phyloP scores from a whole-genome alignment of 2,113 vertebrate species.

The Bucco capensis region DNA sequence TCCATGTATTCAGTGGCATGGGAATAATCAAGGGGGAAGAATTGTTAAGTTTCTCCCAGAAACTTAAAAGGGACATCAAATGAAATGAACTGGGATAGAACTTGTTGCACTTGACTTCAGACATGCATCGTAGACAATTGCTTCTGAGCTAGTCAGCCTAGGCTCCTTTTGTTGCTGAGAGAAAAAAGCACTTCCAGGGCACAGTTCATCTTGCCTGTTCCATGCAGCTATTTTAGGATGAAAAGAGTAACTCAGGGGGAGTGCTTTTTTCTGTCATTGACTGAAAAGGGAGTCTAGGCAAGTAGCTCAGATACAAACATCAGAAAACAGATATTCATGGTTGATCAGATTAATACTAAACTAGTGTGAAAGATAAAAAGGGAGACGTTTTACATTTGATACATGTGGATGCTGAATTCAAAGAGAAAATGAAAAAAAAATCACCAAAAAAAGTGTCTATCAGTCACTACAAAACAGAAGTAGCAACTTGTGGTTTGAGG shows the following conservation, averaged over 20 bases:
- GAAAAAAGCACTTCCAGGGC: background rate
- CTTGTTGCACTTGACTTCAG: background rate
- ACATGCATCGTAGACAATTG: background rate
- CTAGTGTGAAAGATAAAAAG: background rate
- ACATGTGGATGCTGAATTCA: accelerated
- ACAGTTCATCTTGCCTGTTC: background rate
- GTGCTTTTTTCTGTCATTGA: background rate
- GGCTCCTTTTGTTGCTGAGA: background rate
- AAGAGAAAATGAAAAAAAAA: background rate
- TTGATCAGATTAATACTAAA: background rate
- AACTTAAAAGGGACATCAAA: background rate
- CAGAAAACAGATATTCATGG: background rate
- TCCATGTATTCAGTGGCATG: background rate
- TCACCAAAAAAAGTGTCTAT: background rate
- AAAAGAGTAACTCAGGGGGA: background rate
- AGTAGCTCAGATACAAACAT: background rate
- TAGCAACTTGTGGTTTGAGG: background rate
- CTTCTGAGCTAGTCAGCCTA: background rate
- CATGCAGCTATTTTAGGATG: background rate
- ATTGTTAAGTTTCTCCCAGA: background rate
- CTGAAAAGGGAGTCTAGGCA: background rate
- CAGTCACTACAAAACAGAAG: background rate
- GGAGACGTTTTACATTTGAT: background rate
- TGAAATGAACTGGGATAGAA: background rate
- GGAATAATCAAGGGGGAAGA: background rate